Percentiles rank a stretch among this genome's conserved stretches.
Conservation (phyloP, 2,113 vertebrate genomes). For the Muntiacus reevesi region DNA sequence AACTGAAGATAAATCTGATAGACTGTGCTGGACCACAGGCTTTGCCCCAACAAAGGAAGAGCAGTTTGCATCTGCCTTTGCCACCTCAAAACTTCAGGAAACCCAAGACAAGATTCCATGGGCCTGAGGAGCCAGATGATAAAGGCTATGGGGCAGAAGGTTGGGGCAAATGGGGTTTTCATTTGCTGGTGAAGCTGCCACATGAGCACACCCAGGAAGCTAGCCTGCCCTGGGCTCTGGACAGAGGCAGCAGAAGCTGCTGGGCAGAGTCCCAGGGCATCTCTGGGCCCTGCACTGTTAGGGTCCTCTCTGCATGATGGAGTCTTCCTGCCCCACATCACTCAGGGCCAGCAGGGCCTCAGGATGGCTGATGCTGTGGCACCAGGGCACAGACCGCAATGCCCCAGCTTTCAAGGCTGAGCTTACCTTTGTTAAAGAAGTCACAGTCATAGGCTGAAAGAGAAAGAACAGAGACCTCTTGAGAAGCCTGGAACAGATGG, state of each 20-base stretch:
- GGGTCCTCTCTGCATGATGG: neutral
- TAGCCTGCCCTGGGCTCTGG: neutral
- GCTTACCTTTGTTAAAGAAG: slow-evolving; percentile 97
- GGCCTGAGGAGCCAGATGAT: neutral
- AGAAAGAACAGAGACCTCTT: slow-evolving; percentile 52
- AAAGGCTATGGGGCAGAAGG: neutral
- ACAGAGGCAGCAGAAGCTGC: neutral
- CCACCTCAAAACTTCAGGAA: neutral
- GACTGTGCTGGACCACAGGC: neutral
- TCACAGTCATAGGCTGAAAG: slow-evolving; percentile 96
- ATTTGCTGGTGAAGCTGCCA: neutral
- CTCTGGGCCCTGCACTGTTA: neutral
- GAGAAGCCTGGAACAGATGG: neutral
- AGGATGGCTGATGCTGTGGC: neutral
- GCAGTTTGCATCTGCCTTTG: neutral
- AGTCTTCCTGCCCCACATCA: neutral
- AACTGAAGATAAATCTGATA: neutral
- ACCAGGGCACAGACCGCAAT: neutral
- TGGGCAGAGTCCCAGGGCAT: neutral
- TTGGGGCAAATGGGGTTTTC: neutral
- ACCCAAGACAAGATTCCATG: neutral
- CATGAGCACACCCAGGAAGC: neutral
- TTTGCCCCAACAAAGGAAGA: neutral
- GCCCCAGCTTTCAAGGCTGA: accelerated
- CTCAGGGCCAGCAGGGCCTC: neutral